Evolutionary conservation across 2,888 invertebrate genomes (phyloP).

Genomic region (Luperina testacea): DNA sequence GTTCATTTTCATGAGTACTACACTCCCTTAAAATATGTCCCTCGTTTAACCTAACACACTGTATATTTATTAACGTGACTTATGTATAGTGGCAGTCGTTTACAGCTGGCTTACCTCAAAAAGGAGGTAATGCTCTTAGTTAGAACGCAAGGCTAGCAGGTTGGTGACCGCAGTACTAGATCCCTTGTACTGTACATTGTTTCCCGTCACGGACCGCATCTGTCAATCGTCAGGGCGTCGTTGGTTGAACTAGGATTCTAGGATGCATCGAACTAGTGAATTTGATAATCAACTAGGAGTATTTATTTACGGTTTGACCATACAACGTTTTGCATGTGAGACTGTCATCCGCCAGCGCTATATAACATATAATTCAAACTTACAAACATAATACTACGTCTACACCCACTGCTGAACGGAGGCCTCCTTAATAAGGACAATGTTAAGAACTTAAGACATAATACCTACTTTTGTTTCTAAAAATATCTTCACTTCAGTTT

Average conservation of each 20-base stretch:
- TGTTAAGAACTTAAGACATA: slow-evolving; percentile 9
- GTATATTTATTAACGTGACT: not conserved
- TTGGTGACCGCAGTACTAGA: slow-evolving; percentile 19
- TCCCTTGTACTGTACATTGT: slow-evolving; percentile 18
- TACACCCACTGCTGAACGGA: slow-evolving; percentile 25
- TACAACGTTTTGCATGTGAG: not conserved
- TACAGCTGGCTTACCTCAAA: slow-evolving; percentile 27
- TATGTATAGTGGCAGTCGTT: slow-evolving; percentile 1
- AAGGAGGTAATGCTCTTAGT: slow-evolving; percentile 26
- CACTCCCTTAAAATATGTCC: no score
- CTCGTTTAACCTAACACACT: no score
- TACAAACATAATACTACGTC: not conserved
- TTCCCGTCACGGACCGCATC: slow-evolving; percentile 1
- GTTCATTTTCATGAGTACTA: no score
- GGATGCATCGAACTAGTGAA: not conserved
- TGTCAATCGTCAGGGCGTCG: slow-evolving; percentile 8
- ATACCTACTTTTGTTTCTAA: slow-evolving; percentile 30
- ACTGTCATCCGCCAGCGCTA: not conserved
- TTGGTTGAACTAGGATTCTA: not conserved
- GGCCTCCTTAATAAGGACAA: slow-evolving; percentile 35
- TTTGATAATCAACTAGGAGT: not conserved
- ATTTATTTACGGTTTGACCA: not conserved
- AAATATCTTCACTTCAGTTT: slow-evolving; percentile 39
- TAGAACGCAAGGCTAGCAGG: slow-evolving; percentile 33
- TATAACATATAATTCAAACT: not conserved